A percentile compares a stretch with the other conserved stretches of the same genome.
phyloP scores from a whole-genome alignment of 2,888 invertebrate genomes.

The Pimpla rufipes region DNA sequence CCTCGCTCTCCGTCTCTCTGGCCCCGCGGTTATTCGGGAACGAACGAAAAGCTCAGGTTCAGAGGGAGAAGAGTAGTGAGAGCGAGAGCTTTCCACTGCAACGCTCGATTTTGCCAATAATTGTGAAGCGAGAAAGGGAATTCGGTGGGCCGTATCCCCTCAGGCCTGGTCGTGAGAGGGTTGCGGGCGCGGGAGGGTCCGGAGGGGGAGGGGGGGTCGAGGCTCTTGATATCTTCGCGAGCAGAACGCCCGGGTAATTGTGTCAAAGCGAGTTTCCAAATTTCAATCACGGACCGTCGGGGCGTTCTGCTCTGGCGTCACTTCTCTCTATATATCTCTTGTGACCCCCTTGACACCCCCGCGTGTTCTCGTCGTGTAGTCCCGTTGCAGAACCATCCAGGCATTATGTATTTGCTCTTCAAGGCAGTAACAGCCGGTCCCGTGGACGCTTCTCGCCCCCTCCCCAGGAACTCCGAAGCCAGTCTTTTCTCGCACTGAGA shows the following conservation, averaged over 20 bases:
- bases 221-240: constrained; percentile 75
- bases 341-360: constrained; percentile 61
- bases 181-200: constrained; percentile 41
- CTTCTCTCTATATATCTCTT: constrained; percentile 70
- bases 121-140: constrained; percentile 74
- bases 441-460: constrained; percentile 64
- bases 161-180: constrained; percentile 54
- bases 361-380: constrained; percentile 65
- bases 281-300: constrained; percentile 82
- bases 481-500: constrained; percentile 78
- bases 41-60: constrained; percentile 56
- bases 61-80: constrained; percentile 63
- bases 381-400: constrained; percentile 82
- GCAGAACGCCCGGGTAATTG: constrained; percentile 82
- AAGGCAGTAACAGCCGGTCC: constrained; percentile 76
- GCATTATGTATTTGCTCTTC: constrained; percentile 85
- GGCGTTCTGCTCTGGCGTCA: constrained; percentile 71
- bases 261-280: constrained; percentile 85
- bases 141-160: constrained; percentile 70
- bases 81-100: constrained; percentile 71
- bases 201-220: constrained; percentile 61
- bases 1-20: constrained; percentile 15
- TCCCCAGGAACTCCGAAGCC: constrained; percentile 70
- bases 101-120: constrained; percentile 73
- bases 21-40: constrained; percentile 60